These are phyloP conservation scores for Sceloporus tristichus DNA, from an alignment of 2,113 vertebrate species.

Conservation along the genomic window DNA sequence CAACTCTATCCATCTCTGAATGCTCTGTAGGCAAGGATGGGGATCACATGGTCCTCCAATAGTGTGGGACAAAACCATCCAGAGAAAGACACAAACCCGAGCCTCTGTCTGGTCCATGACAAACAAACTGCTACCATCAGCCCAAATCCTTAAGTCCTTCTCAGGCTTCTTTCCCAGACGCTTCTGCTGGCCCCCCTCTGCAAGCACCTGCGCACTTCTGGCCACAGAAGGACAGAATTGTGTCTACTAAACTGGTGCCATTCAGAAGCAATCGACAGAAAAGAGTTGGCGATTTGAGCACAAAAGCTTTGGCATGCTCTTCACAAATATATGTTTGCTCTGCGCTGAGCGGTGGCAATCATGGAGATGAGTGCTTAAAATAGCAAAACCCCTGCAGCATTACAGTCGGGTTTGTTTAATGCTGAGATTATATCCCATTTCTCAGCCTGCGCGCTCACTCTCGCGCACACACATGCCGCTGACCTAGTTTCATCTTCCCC, in stretches of 20 bases:
- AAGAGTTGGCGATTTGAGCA: background rate
- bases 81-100: too few species aligned
- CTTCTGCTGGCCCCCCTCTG: background rate
- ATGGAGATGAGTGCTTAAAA: constrained; percentile 57
- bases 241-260: background rate
- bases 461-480: background rate
- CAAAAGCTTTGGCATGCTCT: constrained; percentile 30
- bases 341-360: constrained; percentile 10
- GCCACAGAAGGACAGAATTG: background rate
- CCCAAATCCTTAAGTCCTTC: background rate
- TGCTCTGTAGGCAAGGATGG: background rate
- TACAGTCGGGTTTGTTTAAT: constrained; percentile 44
- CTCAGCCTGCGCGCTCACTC: constrained; percentile 38
- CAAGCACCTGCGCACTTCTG: background rate
- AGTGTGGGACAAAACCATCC: background rate
- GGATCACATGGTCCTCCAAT: background rate
- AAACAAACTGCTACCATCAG: background rate
- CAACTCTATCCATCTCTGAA: too few species aligned
- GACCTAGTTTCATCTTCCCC: constrained; percentile 69
- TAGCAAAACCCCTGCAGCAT: constrained; percentile 42
- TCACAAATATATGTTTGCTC: background rate
- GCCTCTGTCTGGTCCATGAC: background rate
- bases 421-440: constrained; percentile 39
- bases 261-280: background rate
- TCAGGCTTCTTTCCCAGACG: background rate